A percentile compares a stretch with the other conserved stretches of the same genome.
phyloP scores from a whole-genome alignment of 2,888 invertebrate species.

The Pachydiplax longipennis region DNA sequence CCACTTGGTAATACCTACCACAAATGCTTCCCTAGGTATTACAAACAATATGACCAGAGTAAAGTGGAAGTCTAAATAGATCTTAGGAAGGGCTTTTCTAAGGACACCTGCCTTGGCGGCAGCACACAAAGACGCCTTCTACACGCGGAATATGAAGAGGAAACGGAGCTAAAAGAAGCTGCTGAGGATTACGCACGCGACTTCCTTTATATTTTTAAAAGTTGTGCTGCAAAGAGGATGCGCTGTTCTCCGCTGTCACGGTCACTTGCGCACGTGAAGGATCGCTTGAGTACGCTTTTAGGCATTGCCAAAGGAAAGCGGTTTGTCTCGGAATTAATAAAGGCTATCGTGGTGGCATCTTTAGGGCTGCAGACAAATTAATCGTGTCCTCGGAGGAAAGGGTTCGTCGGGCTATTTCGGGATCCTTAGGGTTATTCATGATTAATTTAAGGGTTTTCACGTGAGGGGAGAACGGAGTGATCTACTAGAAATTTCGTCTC shows the following conservation, averaged over 20 bases:
- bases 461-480: not conserved
- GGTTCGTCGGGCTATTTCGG: not conserved
- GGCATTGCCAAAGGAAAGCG: not conserved
- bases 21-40: too few species aligned
- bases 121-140: too few species aligned
- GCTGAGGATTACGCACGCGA: not conserved
- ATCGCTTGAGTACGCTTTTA: not conserved
- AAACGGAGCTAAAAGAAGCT: too few species aligned
- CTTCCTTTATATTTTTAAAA: not conserved
- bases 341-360: conserved; percentile 13
- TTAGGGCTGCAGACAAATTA: conserved; percentile 8
- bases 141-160: too few species aligned
- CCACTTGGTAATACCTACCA: too few species aligned
- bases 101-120: too few species aligned
- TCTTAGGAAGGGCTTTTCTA: too few species aligned
- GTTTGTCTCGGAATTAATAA: conserved; percentile 9
- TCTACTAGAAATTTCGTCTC: too few species aligned
- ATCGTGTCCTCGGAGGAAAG: not conserved
- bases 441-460: not conserved
- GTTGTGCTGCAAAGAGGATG: not conserved
- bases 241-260: conserved; percentile 36
- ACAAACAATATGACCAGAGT: too few species aligned
- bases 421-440: not conserved
- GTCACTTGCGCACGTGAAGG: conserved; percentile 33
- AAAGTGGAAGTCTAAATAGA: too few species aligned